Percentiles rank a stretch among this genome's conserved stretches.
phyloP scores from a whole-genome alignment of 2,113 vertebrate genomes.

The Aix galericulata region DNA sequence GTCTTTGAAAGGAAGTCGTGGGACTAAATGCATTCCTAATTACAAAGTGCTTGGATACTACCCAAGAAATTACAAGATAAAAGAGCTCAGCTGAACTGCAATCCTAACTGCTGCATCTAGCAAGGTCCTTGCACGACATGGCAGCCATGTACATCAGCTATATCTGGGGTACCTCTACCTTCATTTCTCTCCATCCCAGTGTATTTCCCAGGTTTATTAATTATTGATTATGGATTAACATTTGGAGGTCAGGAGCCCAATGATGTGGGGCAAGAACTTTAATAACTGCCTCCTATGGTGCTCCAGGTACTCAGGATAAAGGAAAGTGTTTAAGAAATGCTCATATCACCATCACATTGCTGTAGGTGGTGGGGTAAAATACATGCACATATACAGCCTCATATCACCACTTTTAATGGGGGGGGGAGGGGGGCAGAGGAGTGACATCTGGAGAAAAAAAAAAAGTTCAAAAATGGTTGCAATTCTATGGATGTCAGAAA shows the following conservation, averaged over 20 bases:
- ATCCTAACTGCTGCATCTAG: neutral
- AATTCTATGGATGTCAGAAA: constrained; percentile 19
- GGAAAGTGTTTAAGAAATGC: neutral
- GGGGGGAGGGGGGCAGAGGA: too few species aligned
- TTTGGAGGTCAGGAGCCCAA: neutral
- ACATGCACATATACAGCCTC: neutral
- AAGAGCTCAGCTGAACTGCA: neutral
- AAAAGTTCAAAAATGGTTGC: neutral
- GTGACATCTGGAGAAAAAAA: neutral
- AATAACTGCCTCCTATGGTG: neutral
- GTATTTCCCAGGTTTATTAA: neutral
- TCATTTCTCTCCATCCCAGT: neutral
- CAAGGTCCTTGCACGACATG: neutral
- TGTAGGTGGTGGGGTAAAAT: neutral
- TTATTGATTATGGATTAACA: neutral
- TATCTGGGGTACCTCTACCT: neutral
- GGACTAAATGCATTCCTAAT: neutral
- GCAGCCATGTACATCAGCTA: neutral
- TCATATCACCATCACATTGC: neutral
- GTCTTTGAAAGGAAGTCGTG: neutral
- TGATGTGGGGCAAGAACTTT: neutral
- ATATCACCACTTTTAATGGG: neutral
- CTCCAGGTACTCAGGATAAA: neutral
- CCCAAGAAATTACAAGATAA: neutral
- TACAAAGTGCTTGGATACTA: neutral